phyloP scores from a whole-genome alignment of 2,888 invertebrate genomes.

The Silvanus unidentatus region DNA sequence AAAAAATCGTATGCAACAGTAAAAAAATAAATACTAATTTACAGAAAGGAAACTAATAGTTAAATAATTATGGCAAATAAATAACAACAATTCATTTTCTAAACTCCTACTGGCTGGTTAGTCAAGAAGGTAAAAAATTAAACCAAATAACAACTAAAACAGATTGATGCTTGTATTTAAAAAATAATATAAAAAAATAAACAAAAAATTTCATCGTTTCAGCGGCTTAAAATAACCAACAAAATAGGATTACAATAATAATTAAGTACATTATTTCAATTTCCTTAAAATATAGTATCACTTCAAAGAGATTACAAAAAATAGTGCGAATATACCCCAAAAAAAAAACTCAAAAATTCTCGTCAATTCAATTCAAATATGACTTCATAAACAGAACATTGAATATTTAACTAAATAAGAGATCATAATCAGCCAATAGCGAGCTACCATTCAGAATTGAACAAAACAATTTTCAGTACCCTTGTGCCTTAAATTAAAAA shows the following conservation, averaged over 20 bases:
- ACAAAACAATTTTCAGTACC: conserved; percentile 38
- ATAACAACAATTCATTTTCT: conserved; percentile 19
- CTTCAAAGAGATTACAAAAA: not conserved
- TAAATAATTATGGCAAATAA: conserved; percentile 30
- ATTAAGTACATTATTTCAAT: conserved; percentile 14
- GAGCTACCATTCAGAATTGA: conserved; percentile 31
- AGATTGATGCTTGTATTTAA: conserved; percentile 15
- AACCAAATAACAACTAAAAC: too few relatives aligned
- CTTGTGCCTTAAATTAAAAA: conserved; percentile 31
- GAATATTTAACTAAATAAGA: conserved; percentile 20
- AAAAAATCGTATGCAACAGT: not conserved
- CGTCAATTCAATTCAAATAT: too few relatives aligned
- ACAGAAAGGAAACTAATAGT: conserved; percentile 18
- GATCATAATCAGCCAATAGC: conserved; percentile 37
- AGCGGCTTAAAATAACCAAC: conserved; percentile 11
- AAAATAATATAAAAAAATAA: conserved; percentile 10
- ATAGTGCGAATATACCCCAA: not conserved
- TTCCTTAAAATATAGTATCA: conserved; percentile 7
- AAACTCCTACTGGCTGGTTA: conserved; percentile 8
- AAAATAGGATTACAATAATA: conserved; percentile 10
- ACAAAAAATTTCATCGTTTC: conserved; percentile 3
- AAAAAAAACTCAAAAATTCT: conserved; percentile 9
- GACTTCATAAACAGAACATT: conserved; percentile 13
- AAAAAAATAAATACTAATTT: conserved; percentile 30
- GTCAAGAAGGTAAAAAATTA: too few relatives aligned